Evolutionary conservation across 1,140 invertebrate species (phyloP).

Genomic region (Paraescarpia echinospica): DNA sequence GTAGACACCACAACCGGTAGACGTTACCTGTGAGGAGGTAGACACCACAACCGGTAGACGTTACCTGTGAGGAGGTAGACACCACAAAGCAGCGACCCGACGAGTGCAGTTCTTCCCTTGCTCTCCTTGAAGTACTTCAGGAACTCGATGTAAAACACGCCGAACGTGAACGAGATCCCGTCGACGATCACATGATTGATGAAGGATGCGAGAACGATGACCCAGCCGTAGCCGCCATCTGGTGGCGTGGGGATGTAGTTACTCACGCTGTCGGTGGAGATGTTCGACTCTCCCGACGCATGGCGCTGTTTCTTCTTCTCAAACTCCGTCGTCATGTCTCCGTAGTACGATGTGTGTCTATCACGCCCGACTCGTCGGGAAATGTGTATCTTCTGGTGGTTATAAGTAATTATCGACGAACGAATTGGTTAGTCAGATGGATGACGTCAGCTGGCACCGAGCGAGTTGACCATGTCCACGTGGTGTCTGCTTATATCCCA

Average conservation of each 20-base stretch:
- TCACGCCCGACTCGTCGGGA: not conserved
- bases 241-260: conserved; percentile 62
- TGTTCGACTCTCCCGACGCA: conserved; percentile 22
- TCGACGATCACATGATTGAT: conserved; percentile 92
- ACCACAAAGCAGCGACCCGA: conserved; percentile 65
- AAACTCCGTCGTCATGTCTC: conserved; percentile 21
- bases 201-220: conserved; percentile 77
- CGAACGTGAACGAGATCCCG: conserved; percentile 91
- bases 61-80: conserved; percentile 39
- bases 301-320: conserved; percentile 27
- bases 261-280: conserved; percentile 25
- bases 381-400: not conserved
- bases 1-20: no score
- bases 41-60: no score
- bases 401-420: not conserved
- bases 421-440: not conserved
- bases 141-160: conserved; percentile 85
- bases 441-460: not conserved
- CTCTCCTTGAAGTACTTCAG: conserved; percentile 77
- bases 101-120: conserved; percentile 86
- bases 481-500: no score
- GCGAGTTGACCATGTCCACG: no score
- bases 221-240: conserved; percentile 81
- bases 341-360: not conserved
- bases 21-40: no score